A percentile compares a stretch with the other conserved stretches of the same genome.
These are phyloP conservation scores for Porites evermanni DNA, from an alignment of 92 coral and sea anemone genomes.

Conservation along the genomic window DNA sequence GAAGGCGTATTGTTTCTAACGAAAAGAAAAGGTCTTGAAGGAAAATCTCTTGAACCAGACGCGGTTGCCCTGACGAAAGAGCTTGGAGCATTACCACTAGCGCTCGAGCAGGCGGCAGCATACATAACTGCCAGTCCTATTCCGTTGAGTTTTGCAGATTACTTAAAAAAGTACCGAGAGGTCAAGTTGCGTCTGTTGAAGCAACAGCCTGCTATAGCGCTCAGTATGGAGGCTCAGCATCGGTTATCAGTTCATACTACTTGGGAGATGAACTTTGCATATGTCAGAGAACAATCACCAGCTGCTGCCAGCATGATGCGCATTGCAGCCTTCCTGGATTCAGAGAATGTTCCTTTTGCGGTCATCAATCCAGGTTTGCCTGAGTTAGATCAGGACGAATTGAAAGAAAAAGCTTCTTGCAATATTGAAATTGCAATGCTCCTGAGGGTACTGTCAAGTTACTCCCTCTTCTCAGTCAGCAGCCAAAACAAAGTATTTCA, in stretches of 20 bases:
- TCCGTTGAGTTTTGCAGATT: background rate
- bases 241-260: conserved; percentile 64
- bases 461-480: conserved; percentile 19
- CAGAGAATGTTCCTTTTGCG: conserved; percentile 3
- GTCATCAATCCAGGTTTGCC: conserved; percentile 14
- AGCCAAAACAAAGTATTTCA: background rate
- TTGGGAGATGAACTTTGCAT: conserved; percentile 60
- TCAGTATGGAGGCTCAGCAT: conserved; percentile 43
- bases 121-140: background rate
- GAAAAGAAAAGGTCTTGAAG: background rate
- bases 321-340: background rate
- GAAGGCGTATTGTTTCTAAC: no score
- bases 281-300: conserved; percentile 3
- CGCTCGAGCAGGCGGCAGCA: background rate
- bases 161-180: background rate
- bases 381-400: conserved; percentile 11
- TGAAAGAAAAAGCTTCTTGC: conserved; percentile 1
- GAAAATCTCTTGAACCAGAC: background rate
- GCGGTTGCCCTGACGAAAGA: background rate
- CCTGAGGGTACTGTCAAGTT: conserved; percentile 6
- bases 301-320: conserved; percentile 12
- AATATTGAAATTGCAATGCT: conserved; percentile 9
- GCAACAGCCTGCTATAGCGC: conserved; percentile 10
- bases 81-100: background rate
- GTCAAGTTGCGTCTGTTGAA: background rate